phyloP scores from a whole-genome alignment of 2,113 vertebrate species.

The Pardalotus punctatus region DNA sequence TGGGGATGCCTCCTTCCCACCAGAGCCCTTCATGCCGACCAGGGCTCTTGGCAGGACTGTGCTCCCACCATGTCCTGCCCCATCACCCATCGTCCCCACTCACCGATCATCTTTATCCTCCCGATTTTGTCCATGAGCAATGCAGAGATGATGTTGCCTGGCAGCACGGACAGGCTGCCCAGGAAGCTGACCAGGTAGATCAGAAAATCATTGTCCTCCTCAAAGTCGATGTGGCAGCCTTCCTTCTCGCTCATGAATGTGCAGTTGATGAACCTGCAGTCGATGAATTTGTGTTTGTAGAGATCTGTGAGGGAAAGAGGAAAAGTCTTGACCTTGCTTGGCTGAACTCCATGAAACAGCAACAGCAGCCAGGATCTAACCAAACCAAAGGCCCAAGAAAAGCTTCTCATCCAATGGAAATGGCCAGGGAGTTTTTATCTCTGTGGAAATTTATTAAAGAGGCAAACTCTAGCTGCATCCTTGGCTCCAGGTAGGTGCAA shows the following conservation, averaged over 20 bases:
- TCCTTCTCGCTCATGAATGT: constrained; percentile 85
- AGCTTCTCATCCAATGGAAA: not conserved
- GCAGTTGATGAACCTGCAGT: constrained; percentile 85
- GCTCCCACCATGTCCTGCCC: accelerated
- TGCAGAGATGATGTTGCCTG: constrained; percentile 94
- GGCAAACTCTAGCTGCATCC: not conserved
- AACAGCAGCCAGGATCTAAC: not conserved
- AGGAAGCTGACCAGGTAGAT: constrained; percentile 98
- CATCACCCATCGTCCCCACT: not conserved
- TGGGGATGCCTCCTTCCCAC: not conserved
- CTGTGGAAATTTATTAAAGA: not conserved
- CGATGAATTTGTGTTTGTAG: constrained; percentile 88
- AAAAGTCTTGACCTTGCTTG: not conserved
- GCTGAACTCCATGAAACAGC: not conserved
- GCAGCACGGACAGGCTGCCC: constrained; percentile 90
- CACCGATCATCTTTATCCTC: constrained; percentile 93
- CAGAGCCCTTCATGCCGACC: not conserved
- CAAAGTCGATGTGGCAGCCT: constrained; percentile 92
- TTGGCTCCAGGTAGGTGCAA: not conserved
- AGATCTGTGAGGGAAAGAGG: constrained; percentile 77
- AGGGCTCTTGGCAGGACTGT: not conserved
- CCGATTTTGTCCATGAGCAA: constrained; percentile 96
- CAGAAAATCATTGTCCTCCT: constrained; percentile 92
- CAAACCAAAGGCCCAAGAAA: not conserved
- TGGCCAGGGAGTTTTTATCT: not conserved